Percentiles rank a stretch among this genome's conserved stretches.
phyloP scores from a whole-genome alignment of 2,113 vertebrate species.

The Sebastes fasciatus region DNA sequence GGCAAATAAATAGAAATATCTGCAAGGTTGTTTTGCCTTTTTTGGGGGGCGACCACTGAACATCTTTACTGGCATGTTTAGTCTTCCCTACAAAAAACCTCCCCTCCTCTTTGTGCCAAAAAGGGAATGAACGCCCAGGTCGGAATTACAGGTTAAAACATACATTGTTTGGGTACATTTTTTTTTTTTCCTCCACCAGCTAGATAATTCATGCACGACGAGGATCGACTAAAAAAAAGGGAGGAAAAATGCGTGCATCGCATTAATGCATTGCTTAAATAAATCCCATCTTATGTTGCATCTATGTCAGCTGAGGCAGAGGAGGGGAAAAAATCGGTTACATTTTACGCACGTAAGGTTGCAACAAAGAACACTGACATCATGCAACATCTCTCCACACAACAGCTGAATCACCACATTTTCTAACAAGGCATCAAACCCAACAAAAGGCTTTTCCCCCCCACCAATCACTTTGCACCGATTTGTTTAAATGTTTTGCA shows the following conservation, averaged over 20 bases:
- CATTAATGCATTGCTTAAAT: conserved; percentile 36
- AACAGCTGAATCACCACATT: conserved; percentile 74
- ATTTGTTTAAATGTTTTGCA: conserved; percentile 20
- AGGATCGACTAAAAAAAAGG: conserved; percentile 28
- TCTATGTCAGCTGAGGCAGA: conserved; percentile 45
- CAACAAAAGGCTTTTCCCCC: conserved; percentile 28
- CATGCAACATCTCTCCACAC: conserved; percentile 68
- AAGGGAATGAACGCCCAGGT: conserved; percentile 65
- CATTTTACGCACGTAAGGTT: conserved; percentile 78
- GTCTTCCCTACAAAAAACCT: conserved; percentile 35
- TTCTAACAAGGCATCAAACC: conserved; percentile 31
- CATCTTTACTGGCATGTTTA: conserved; percentile 38
- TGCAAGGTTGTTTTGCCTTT: conserved; percentile 52
- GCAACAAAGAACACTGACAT: conserved; percentile 84
- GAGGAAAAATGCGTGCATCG: conserved; percentile 23
- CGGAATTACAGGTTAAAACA: conserved; percentile 67
- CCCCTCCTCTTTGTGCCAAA: conserved; percentile 71
- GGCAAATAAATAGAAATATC: conserved; percentile 17
- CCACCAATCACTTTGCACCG: not conserved
- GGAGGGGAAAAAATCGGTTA: conserved; percentile 26
- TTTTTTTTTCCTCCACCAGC: conserved; percentile 20
- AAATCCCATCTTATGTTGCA: conserved; percentile 42
- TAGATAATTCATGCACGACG: conserved; percentile 43
- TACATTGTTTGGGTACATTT: conserved; percentile 60
- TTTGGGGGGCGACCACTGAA: conserved; percentile 35